Evolutionary conservation across 2,113 vertebrate species (phyloP), one percentile per base, ranked within the genome.

Genomic region (Menura novaehollandiae): DNA sequence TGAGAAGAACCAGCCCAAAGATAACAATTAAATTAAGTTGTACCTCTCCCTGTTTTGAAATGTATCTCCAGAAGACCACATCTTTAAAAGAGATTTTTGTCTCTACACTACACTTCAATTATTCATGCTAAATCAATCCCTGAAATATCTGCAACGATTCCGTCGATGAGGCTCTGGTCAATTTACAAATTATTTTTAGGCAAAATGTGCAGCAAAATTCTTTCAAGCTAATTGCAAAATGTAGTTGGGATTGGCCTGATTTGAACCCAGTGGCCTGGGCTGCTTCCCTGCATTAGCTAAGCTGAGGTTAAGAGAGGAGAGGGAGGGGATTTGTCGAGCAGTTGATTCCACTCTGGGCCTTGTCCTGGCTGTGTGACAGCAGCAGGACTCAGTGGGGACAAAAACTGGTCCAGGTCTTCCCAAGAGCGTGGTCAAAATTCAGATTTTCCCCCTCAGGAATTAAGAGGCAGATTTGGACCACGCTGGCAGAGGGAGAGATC

Each of bases 141-240:
- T 96, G 92, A 96, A 95, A 95, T 97, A 96, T 96, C 95, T 78
- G 85, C 95, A 93, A 58, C 85, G 83, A 41, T 91, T 92, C 88
- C 11, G 33, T 1, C 13, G 49, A 33, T 28, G 43, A 96, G 60
- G 82, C 83, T 92, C 60, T 78, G 80, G 76, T 86, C 90, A 90
- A 97, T 97, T 92, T 96, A 44, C 79, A 87, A 75, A 86, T 94
- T 97, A 97, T 97, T 96, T 97, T 97, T 97, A 96, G 96, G 90
- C 83, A 88, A 92, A 93, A 93, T 92, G 82, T 60, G 73, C 88
- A 43, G 90, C 85, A 94, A 86, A 94, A 75, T 91, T 89, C 21
- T 95, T 85, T 15, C 41, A 69, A 52, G 76, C 68, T 96, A 93
- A 96, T 96, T 87, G 92, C 76, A 95, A 88, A 81, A 68, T 78